Conservation (phyloP, 2,113 vertebrate species). For the Smithornis capensis region DNA sequence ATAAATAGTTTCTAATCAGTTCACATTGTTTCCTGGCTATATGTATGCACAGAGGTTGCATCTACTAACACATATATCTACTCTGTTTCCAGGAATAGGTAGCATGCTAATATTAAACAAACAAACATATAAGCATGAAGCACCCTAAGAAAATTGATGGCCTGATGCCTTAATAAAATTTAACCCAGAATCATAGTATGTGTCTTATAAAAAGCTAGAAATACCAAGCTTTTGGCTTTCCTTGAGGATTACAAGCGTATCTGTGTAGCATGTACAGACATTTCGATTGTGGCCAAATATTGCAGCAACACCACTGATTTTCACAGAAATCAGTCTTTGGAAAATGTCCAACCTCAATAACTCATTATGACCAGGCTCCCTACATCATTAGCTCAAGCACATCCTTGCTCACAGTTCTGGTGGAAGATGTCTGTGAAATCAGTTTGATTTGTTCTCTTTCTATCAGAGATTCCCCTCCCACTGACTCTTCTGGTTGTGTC, state of each 20-base stretch:
- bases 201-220: not conserved
- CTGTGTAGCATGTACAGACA: not conserved
- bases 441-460: not conserved
- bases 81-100: not conserved
- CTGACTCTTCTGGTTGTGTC: not conserved
- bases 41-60: not conserved
- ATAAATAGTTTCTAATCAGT: not conserved
- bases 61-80: not conserved
- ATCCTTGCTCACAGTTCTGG: not conserved
- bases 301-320: rapidly evolving
- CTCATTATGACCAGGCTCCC: not conserved
- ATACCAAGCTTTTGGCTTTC: not conserved
- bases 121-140: not conserved
- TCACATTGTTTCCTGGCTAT: not conserved
- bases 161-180: not conserved
- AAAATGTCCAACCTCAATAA: not conserved
- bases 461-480: not conserved
- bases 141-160: rapidly evolving
- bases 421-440: not conserved
- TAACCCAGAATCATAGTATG: not conserved
- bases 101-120: not conserved
- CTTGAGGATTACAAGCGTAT: not conserved
- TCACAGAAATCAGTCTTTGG: not conserved
- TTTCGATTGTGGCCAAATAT: not conserved
- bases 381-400: not conserved